Percentiles rank a stretch among this genome's conserved stretches.
Conservation (phyloP, 2,888 invertebrate species). For the Athrips mouffetella region DNA sequence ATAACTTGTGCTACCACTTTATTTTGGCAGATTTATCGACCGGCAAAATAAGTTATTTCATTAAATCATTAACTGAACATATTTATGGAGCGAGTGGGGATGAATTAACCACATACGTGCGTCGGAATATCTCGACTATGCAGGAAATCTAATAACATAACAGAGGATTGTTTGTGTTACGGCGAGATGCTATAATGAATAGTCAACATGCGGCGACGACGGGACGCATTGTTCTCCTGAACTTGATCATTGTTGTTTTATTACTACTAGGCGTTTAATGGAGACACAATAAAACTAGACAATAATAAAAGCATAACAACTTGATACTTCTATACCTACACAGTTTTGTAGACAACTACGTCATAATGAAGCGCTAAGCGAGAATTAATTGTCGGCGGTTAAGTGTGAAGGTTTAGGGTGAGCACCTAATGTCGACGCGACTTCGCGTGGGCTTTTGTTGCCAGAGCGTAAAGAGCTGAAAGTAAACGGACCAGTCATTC, state of each 20-base stretch:
- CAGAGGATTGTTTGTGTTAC: slow-evolving; percentile 60
- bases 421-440: no score
- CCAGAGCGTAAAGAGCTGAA: no score
- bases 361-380: slow-evolving; percentile 40
- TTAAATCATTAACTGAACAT: slow-evolving; percentile 34
- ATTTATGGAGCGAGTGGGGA: slow-evolving; percentile 32
- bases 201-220: slow-evolving; percentile 59
- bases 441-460: no score
- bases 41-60: slow-evolving; percentile 24
- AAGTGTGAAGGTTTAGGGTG: slow-evolving; percentile 42
- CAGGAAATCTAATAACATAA: slow-evolving; percentile 65
- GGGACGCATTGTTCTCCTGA: slow-evolving; percentile 39
- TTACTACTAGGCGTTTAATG: slow-evolving; percentile 23
- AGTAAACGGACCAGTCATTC: no score
- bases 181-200: slow-evolving; percentile 70
- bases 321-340: no score
- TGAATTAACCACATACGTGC: slow-evolving; percentile 44
- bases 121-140: slow-evolving; percentile 48
- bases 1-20: slow-evolving; percentile 34
- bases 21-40: slow-evolving; percentile 46
- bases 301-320: no score
- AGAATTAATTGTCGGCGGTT: slow-evolving; percentile 44
- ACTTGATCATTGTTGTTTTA: slow-evolving; percentile 55
- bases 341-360: no score
- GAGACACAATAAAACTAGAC: no score